phyloP scores from a whole-genome alignment of 2,888 invertebrate species.

The Caenorhabditis sp. region DNA sequence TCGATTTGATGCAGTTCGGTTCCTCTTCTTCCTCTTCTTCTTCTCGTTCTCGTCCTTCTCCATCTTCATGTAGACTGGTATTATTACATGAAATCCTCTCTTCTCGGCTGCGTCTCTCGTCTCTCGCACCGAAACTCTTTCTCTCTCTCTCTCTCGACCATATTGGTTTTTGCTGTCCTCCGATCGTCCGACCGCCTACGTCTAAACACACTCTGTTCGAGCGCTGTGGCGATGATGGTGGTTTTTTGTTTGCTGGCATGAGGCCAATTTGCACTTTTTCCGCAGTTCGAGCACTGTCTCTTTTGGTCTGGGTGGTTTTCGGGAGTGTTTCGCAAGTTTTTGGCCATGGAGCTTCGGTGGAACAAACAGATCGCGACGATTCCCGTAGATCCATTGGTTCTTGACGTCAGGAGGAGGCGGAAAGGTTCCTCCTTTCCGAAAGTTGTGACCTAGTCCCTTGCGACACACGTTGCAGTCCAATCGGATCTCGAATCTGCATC shows the following conservation, averaged over 20 bases:
- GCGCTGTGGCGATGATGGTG: background rate
- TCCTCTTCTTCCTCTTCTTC: background rate
- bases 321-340: too few relatives aligned
- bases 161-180: conserved; percentile 19
- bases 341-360: too few relatives aligned
- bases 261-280: conserved; percentile 24
- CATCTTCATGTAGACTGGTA: background rate
- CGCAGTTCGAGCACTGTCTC: background rate
- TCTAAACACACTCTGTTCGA: conserved; percentile 7
- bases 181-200: conserved; percentile 15
- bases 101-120: background rate
- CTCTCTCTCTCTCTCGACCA: conserved; percentile 4
- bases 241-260: conserved; percentile 7
- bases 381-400: too few relatives aligned
- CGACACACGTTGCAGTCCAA: background rate
- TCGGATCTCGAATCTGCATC: conserved; percentile 11
- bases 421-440: too few relatives aligned
- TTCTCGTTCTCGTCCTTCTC: background rate
- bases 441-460: too few relatives aligned
- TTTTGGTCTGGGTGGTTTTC: background rate
- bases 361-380: too few relatives aligned
- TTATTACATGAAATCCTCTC: background rate
- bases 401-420: too few relatives aligned
- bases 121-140: too few relatives aligned
- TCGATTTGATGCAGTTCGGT: too few relatives aligned